Base-by-base conservation (phyloP, 2,888 invertebrate genomes). In the Eumerus sabulonum region DNA sequence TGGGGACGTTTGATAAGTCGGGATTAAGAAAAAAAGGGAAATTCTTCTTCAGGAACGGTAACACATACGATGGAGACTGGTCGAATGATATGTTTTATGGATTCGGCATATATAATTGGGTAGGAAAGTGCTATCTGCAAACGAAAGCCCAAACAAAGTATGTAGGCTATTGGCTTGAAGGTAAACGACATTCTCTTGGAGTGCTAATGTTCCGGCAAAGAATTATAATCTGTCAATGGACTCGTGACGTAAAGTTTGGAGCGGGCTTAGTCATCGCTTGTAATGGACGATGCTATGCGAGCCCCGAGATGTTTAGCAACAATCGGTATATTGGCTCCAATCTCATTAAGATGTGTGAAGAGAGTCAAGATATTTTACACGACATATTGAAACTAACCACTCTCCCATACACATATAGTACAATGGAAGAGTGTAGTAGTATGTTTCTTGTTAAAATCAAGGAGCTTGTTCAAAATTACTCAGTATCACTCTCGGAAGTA, bases 101-200 rank as follows among this genome's bases (percentile, higher is more conserved):
- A 0, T 77, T 56, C 14, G 77, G 77, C 3, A 48, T 62, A 9
- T 77, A 77, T 18, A 19, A 51, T 5, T 73, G 77, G 77, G n/a
- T 1, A 13, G n/a, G n/a, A 1, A 60, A 48, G 38, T 17, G 18
- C 0, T 4, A 12, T 0, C 1, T 1, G 1, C 0, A 7, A 12
- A 35, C 14, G 0, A 40, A 16, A 9, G 40, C 18, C 0, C 13
- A 45, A 17, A 54, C 67, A 0, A 57, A 63, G 18, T 77, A 77
- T 44, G 4, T 51, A 7, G 77, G 77, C 0, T 63, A 42, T 48
- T 77, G 77, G 77, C 4, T 14, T 12, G 50, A 68, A 0, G 77
- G 73, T 2, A 16, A 57, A 35, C 47, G 51, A 0, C 38, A 62
- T 1, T 56, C 40, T 0, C 9, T 73, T 5, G 77, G 77, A 12